A percentile compares a stretch with the other conserved stretches of the same genome.
These are phyloP conservation scores for Upupa epops DNA, from an alignment of 2,113 vertebrate genomes.

Conservation along the genomic window DNA sequence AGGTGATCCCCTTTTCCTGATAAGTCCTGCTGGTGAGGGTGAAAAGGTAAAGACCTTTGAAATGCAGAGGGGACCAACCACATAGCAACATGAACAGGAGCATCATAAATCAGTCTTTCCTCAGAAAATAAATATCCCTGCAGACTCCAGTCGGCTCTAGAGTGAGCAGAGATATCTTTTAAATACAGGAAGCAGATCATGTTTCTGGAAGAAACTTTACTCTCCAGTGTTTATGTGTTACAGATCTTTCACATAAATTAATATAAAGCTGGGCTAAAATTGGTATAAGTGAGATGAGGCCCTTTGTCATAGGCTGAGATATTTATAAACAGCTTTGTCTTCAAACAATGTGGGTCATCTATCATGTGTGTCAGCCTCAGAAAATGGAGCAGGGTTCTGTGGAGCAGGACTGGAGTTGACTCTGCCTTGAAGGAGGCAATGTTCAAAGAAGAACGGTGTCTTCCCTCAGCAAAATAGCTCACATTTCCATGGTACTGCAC, in stretches of 20 bases:
- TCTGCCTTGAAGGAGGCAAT: not conserved
- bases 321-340: conserved; percentile 64
- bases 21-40: not conserved
- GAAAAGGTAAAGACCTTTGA: not conserved
- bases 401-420: not conserved
- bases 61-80: not conserved
- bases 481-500: conserved; percentile 5
- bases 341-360: conserved; percentile 32
- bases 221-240: not conserved
- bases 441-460: not conserved
- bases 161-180: conserved; percentile 20
- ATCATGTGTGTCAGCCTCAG: not conserved
- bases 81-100: not conserved
- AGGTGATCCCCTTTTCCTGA: not conserved
- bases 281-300: conserved; percentile 5
- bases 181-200: conserved; percentile 5
- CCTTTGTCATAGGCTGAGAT: conserved; percentile 11
- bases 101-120: conserved; percentile 37
- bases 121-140: not conserved
- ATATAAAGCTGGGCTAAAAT: conserved; percentile 37
- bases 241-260: not conserved
- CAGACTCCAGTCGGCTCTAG: not conserved
- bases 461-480: accelerated
- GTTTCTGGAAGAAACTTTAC: conserved; percentile 10
- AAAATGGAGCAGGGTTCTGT: not conserved